Conservation (phyloP, 2,888 invertebrate genomes). For the Standfussiana lucernea region DNA sequence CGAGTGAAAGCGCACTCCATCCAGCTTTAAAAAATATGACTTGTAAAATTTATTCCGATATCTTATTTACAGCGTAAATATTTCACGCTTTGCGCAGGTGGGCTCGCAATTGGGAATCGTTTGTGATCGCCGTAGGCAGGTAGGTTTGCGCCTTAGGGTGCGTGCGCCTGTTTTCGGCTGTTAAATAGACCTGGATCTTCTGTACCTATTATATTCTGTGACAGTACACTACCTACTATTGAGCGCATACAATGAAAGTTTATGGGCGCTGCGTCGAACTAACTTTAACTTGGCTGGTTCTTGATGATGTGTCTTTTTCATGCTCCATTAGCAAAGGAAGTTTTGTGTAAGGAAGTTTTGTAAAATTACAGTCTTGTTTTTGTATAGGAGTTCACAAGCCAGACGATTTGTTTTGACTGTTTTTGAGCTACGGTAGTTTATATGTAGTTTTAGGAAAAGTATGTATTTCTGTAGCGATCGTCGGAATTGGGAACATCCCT, state of each 20-base stretch:
- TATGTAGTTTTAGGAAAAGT: not conserved
- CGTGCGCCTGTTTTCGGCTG: not conserved
- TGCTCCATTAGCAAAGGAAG: slow-evolving; percentile 46
- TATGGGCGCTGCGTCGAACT: slow-evolving; percentile 31
- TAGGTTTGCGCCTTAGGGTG: not conserved
- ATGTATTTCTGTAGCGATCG: not conserved
- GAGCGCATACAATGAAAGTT: slow-evolving; percentile 59
- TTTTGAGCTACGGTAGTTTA: slow-evolving; percentile 7
- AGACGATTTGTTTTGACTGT: slow-evolving; percentile 15
- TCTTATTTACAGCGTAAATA: not conserved
- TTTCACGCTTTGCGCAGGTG: not conserved
- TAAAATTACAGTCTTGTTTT: slow-evolving; percentile 40
- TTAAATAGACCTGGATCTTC: not conserved
- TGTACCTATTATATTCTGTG: not conserved
- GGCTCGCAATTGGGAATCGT: not conserved
- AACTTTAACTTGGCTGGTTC: slow-evolving; percentile 48
- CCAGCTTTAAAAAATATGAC: not conserved
- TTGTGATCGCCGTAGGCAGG: not conserved
- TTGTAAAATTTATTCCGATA: not conserved
- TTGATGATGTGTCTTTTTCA: slow-evolving; percentile 55
- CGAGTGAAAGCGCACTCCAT: not conserved
- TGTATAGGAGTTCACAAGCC: slow-evolving; percentile 5
- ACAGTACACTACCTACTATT: slow-evolving; percentile 24
- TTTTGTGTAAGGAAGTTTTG: slow-evolving; percentile 41
- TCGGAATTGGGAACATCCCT: not conserved